Percentiles rank a stretch among this genome's conserved stretches.
These are phyloP conservation scores for Cyrtodaria siliqua DNA, from an alignment of 2,888 invertebrate species.

Conservation along the genomic window DNA sequence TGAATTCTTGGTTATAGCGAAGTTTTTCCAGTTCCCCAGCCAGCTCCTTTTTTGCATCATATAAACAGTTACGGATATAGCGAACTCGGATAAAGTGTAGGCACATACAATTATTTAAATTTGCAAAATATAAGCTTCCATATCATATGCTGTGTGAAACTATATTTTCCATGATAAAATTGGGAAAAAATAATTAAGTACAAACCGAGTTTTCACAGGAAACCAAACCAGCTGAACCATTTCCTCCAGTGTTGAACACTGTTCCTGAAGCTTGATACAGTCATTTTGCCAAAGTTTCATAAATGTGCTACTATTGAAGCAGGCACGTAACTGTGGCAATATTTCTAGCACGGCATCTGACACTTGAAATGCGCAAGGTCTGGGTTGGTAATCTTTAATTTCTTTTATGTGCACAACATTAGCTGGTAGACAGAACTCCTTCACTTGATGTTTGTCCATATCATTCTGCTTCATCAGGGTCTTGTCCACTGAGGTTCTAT, in stretches of 20 bases:
- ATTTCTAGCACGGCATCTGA: slow-evolving; percentile 9
- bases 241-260: slow-evolving; percentile 3
- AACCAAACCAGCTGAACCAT: slow-evolving; percentile 11
- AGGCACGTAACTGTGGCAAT: slow-evolving; percentile 10
- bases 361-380: slow-evolving; percentile 19
- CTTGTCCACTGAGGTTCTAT: slow-evolving; percentile 17
- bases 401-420: slow-evolving; percentile 1
- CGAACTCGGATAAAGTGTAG: too few species aligned
- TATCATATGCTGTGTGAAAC: too few species aligned
- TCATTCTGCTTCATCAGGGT: slow-evolving; percentile 29
- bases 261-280: slow-evolving; percentile 1
- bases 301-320: slow-evolving; percentile 26
- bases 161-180: too few species aligned
- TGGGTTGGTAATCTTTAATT: slow-evolving; percentile 10
- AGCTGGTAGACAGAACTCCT: slow-evolving; percentile 36
- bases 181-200: too few species aligned
- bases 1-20: too few species aligned
- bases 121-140: too few species aligned
- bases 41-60: too few species aligned
- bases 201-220: slow-evolving; percentile 20
- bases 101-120: too few species aligned
- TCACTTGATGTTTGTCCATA: slow-evolving; percentile 21
- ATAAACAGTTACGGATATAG: too few species aligned
- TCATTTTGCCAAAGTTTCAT: slow-evolving; percentile 25
- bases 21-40: too few species aligned